Evolutionary conservation across 2,888 invertebrate species (phyloP).

Genomic region (Diabrotica balteata): DNA sequence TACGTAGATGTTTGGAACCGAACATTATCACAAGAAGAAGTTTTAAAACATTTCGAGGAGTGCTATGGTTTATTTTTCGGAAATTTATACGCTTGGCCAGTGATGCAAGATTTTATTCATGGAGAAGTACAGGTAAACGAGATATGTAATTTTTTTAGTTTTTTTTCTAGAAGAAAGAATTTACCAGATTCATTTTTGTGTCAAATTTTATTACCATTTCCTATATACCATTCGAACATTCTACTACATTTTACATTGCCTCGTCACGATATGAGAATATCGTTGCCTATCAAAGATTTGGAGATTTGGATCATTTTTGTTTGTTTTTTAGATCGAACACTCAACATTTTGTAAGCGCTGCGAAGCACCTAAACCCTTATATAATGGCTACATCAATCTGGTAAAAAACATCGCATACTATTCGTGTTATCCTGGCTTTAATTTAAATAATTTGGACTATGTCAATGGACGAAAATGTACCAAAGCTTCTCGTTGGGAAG

Average conservation of each 20-base stretch:
- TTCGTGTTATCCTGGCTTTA: slow-evolving; percentile 61
- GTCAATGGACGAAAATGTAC: slow-evolving; percentile 58
- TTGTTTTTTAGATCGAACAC: slow-evolving; percentile 49
- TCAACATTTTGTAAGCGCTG: slow-evolving; percentile 68
- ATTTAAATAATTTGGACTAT: slow-evolving; percentile 46
- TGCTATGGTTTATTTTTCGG: slow-evolving; percentile 64
- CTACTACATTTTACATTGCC: no score
- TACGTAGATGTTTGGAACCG: slow-evolving; percentile 69
- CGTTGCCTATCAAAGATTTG: no score
- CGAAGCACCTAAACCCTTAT: slow-evolving; percentile 55
- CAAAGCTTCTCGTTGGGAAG: slow-evolving; percentile 65
- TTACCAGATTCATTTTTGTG: no score
- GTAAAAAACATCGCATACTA: slow-evolving; percentile 60
- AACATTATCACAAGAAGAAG: slow-evolving; percentile 58
- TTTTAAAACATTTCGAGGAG: slow-evolving; percentile 58
- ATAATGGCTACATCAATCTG: slow-evolving; percentile 61
- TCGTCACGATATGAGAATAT: no score
- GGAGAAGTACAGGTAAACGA: slow-evolving; percentile 63
- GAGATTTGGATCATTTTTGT: no score
- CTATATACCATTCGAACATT: no score
- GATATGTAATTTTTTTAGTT: no score
- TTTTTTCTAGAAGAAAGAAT: no score
- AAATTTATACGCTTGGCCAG: slow-evolving; percentile 68
- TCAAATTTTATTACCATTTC: no score
- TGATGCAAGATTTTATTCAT: slow-evolving; percentile 63